These are phyloP conservation scores for Halcyon smyrnensis DNA, from an alignment of 2,797 vertebrate genomes.

Conservation along the genomic window DNA sequence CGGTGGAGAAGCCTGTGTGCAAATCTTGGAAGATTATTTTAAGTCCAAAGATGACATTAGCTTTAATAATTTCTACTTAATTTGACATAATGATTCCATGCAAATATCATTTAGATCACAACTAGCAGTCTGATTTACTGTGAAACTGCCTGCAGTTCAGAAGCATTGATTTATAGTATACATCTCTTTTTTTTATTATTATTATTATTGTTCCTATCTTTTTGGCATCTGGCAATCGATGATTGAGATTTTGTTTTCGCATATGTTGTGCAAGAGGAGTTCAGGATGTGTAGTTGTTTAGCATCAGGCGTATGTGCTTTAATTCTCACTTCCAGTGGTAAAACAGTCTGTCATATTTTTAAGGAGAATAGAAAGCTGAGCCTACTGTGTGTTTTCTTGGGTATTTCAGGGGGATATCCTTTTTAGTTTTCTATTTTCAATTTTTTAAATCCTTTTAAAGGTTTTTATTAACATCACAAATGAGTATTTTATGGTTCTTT, in stretches of 20 bases:
- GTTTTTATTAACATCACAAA: not conserved
- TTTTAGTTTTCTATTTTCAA: slow-evolving; percentile 46
- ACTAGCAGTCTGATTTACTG: slow-evolving; percentile 21
- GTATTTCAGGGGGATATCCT: slow-evolving; percentile 1
- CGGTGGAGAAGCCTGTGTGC: slow-evolving; percentile 53
- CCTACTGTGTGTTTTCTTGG: not conserved
- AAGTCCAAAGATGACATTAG: slow-evolving; percentile 59
- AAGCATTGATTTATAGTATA: slow-evolving; percentile 31
- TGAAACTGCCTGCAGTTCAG: slow-evolving; percentile 57
- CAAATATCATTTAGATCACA: slow-evolving; percentile 47
- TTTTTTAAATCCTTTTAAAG: not conserved
- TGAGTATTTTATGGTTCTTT: not conserved
- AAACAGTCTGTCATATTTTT: slow-evolving; percentile 77
- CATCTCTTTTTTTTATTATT: not conserved
- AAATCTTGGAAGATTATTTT: slow-evolving; percentile 70
- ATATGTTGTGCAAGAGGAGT: slow-evolving; percentile 75
- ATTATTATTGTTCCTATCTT: slow-evolving; percentile 61
- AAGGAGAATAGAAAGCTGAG: slow-evolving; percentile 54
- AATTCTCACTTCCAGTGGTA: slow-evolving; percentile 78
- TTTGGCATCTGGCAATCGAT: slow-evolving; percentile 71
- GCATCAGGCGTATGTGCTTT: slow-evolving; percentile 74
- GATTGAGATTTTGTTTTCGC: slow-evolving; percentile 71
- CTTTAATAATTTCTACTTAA: slow-evolving; percentile 62
- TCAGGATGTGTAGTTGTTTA: slow-evolving; percentile 75
- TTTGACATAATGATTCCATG: slow-evolving; percentile 48